Evolutionary conservation across 37 sponge, comb jelly and placozoan genomes (phyloP).

Genomic region (Agelas oroides): DNA sequence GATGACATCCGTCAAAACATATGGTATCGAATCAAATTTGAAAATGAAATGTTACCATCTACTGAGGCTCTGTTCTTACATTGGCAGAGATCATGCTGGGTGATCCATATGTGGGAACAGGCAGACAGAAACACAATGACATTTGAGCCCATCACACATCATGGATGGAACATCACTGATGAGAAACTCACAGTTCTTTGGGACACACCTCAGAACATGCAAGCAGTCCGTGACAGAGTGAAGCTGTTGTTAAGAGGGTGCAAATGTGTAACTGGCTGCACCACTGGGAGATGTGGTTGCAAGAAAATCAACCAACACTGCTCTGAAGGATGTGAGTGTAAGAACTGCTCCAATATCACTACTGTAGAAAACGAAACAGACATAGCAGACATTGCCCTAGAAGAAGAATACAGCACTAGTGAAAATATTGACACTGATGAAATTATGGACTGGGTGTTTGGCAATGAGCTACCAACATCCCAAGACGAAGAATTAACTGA

Average conservation of each 20-base stretch:
- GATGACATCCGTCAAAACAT: constrained; percentile 26
- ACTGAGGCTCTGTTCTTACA: constrained; percentile 19
- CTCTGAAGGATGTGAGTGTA: constrained; percentile 22
- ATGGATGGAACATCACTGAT: constrained; percentile 11
- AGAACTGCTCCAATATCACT: constrained; percentile 9
- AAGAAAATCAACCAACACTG: background rate
- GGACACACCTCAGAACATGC: constrained; percentile 17
- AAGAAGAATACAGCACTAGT: background rate
- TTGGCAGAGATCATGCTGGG: constrained; percentile 44
- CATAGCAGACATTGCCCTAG: background rate
- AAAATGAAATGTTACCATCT: constrained; percentile 46
- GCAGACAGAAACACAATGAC: constrained; percentile 25
- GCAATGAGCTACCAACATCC: background rate
- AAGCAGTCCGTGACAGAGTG: constrained; percentile 16
- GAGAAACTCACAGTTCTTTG: constrained; percentile 1
- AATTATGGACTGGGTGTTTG: background rate
- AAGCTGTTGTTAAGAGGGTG: background rate
- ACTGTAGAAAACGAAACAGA: background rate
- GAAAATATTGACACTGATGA: too few relatives aligned
- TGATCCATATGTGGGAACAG: constrained; percentile 36
- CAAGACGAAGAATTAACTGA: too few relatives aligned
- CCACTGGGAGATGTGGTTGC: constrained; percentile 17
- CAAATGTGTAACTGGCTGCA: constrained; percentile 32
- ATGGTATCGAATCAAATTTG: constrained; percentile 32
- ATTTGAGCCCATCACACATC: background rate